Evolutionary conservation across 2,888 invertebrate genomes (phyloP), one percentile per base, ranked within the genome.

Genomic region (Dynastes grantii): DNA sequence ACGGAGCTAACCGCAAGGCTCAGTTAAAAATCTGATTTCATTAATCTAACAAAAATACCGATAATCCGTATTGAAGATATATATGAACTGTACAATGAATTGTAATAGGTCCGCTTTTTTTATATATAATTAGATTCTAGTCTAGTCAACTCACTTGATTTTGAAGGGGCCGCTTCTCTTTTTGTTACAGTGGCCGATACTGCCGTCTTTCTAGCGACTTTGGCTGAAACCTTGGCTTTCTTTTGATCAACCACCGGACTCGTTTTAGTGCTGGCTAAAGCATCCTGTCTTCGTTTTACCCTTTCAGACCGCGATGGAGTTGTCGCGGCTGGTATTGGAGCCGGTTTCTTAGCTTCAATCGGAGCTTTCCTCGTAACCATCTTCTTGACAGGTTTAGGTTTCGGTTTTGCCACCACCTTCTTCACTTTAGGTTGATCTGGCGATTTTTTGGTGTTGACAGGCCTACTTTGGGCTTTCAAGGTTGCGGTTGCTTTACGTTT

Each of bases 141-240:
- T 37, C 5, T 37, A 37, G 32, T 37, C 5, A 37, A 71, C 71
- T 63, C 58, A 77, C 77, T 70, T 71, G 77, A 70, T 70, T 71
- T 77, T 45, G 73, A 58, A 73, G 73, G 58, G 40, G 55, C 51
- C 16, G 61, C 61, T 64, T 63, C 71, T 22, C 51, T 49, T 51
- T 71, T 70, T 51, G 63, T 53, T 4, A 29, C 51, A 16, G 80
- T 27, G 40, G 81, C 76, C 37, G 76, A 75, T 27, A 82, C 81
- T 3, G 86, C 84, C 45, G 84, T 82, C 81, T 87, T 87, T 80
- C 86, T 87, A 2, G 86, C 88, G 75, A 89, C 87, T 84, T 88
- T 89, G 2, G 88, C 89, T 78, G 89, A 82, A 16, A 88, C 88
- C 78, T 86, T 87, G 11, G 89, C 89, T 81, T 89, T 89, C 71